Conservation (phyloP, 2,113 vertebrate genomes). For the Myrmecobius fasciatus region DNA sequence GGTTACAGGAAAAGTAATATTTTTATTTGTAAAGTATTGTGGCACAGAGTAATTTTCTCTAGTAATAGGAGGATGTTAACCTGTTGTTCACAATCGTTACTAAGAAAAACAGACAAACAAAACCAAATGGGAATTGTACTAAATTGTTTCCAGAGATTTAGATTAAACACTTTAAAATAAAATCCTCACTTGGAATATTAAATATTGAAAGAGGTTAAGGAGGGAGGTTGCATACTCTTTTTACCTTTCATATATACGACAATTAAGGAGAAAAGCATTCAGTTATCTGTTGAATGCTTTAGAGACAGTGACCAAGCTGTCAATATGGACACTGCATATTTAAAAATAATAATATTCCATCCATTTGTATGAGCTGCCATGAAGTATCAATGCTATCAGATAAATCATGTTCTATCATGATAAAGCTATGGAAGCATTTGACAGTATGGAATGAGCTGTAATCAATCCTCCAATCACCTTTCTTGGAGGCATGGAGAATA, state of each 20-base stretch:
- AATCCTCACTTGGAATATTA: not conserved
- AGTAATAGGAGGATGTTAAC: not conserved
- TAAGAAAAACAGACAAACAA: not conserved
- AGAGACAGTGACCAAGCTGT: not conserved
- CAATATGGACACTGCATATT: not conserved
- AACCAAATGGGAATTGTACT: not conserved
- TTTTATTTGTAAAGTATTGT: constrained; percentile 14
- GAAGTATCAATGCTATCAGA: not conserved
- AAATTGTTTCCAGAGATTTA: not conserved
- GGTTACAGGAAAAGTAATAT: not conserved
- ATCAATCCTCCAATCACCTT: not conserved
- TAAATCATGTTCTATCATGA: not conserved
- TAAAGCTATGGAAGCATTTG: not conserved
- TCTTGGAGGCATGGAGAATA: not conserved
- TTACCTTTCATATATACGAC: not conserved
- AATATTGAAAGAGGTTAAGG: not conserved
- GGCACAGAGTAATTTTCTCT: constrained; percentile 16
- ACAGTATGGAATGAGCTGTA: not conserved
- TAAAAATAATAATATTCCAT: not conserved
- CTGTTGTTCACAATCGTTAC: not conserved
- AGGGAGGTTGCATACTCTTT: not conserved
- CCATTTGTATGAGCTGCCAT: not conserved
- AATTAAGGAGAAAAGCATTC: not conserved
- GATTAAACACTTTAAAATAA: not conserved
- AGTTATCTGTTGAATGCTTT: not conserved